Percentiles rank a stretch among this genome's conserved stretches.
Evolutionary conservation across 1,140 invertebrate genomes (phyloP).

Genomic region (Bombus vancouverensis): DNA sequence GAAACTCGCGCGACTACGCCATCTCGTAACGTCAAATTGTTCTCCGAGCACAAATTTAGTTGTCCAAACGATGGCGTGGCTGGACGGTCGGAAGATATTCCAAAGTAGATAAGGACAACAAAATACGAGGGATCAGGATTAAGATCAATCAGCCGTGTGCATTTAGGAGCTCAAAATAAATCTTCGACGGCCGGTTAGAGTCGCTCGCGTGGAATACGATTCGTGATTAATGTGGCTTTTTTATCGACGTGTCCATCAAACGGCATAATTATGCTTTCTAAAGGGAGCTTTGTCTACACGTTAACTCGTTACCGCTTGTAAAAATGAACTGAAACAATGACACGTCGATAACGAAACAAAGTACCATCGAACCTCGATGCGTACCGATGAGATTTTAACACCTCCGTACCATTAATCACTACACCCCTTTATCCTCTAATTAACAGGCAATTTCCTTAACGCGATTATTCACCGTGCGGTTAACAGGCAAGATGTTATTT

Average conservation of each 20-base stretch:
- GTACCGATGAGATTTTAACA: conserved; percentile 29
- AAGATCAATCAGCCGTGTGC: conserved; percentile 62
- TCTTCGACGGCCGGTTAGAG: conserved; percentile 11
- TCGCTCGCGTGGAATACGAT: conserved; percentile 20
- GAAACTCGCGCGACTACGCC: background rate
- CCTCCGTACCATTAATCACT: conserved; percentile 49
- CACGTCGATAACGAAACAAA: conserved; percentile 23
- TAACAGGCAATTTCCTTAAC: conserved; percentile 55
- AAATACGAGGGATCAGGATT: conserved; percentile 53
- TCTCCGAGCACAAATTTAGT: conserved; percentile 52
- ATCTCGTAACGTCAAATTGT: background rate
- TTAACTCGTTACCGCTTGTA: conserved; percentile 36
- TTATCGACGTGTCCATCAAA: conserved; percentile 62
- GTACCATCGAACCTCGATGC: background rate
- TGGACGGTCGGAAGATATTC: conserved; percentile 36
- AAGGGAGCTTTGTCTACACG: conserved; percentile 21
- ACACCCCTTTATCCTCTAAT: conserved; percentile 40
- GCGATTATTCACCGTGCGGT: conserved; percentile 60
- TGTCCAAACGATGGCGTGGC: conserved; percentile 33
- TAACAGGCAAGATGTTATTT: conserved; percentile 49
- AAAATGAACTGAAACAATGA: conserved; percentile 28
- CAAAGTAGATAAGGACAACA: conserved; percentile 34
- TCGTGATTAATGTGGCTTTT: conserved; percentile 60
- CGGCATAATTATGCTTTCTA: conserved; percentile 48
- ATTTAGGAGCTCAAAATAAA: conserved; percentile 56